Base-by-base conservation (phyloP, 2,113 vertebrate genomes). In the Chamaea fasciata region DNA sequence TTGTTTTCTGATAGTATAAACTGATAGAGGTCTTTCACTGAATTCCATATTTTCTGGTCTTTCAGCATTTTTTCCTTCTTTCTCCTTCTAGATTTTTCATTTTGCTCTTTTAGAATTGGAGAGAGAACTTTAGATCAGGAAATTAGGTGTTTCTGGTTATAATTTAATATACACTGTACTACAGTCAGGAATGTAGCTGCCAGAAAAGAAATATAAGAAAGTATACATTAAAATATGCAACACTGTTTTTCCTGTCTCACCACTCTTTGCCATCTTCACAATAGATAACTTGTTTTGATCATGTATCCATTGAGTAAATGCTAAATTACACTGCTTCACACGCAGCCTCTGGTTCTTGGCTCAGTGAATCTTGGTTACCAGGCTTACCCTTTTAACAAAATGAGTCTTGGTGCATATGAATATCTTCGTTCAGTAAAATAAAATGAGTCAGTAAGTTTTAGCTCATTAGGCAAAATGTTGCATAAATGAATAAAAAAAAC, bases 391-490 rank as follows among this genome's bases (percentile, higher is more conserved):
- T 74, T 83, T 41, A 93, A 55, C 39, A 52, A 87, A 82, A 94
- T 75, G 22, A 74, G 24, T 85, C 35, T 86, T 3, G 0, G 60
- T 90, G 68, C 59, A 60, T 77, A 57, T 52, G 39, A 83, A 47
- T 74, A n/a, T 92, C 39, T 89, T 74, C 4, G 4, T 83, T 93
- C 56, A 90, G 42, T 93, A 84, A 92, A 97, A 90, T 68, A 94
- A 93, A 97, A 95, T 83, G 80, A 96, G 79, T 78, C 86, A 70
- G 63, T 94, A 93, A 70, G 71, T 87, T 94, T 93, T 90, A 92
- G 83, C 76, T 94, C 91, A 92, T 97, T 95, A 96, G 80, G 86
- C 75, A 87, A 94, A 88, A 90, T 83, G 55, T 67, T 95, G 47
- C 86, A 83, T 78, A 93, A 95, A 93, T 86, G 80, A 92, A 78